These are phyloP conservation scores for Phorcus lineatus DNA, from an alignment of 2,888 invertebrate genomes.

Conservation along the genomic window DNA sequence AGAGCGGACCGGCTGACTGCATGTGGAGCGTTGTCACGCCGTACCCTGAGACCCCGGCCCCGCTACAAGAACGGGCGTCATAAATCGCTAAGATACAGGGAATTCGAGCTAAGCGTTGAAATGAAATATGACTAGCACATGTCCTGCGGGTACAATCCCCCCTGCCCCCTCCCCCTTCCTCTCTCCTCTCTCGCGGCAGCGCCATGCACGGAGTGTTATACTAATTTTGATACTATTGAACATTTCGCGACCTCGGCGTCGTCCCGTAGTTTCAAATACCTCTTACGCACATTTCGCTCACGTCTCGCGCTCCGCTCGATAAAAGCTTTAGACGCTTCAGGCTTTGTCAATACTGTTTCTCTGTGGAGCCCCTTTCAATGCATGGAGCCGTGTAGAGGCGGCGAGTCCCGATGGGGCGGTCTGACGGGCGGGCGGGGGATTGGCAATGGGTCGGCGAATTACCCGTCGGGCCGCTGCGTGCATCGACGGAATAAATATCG, in stretches of 20 bases:
- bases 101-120: conserved; percentile 1
- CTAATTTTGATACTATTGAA: conserved; percentile 15
- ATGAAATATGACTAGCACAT: conserved; percentile 10
- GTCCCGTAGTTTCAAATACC: conserved; percentile 6
- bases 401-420: not conserved
- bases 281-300: not conserved
- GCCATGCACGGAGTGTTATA: not conserved
- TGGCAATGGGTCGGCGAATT: conserved; percentile 17
- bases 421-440: not conserved
- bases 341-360: not conserved
- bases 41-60: not conserved
- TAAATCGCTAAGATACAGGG: conserved; percentile 5
- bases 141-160: not conserved
- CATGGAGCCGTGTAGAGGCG: not conserved
- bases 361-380: not conserved
- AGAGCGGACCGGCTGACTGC: not conserved
- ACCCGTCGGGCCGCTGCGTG: conserved; percentile 18
- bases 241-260: not conserved
- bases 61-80: not conserved
- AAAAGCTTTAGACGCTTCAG: not conserved
- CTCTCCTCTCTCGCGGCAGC: not conserved
- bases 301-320: not conserved
- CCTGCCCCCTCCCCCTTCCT: not conserved
- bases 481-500: conserved; percentile 28
- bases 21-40: not conserved